Conservation (phyloP, 2,888 invertebrate species). For the Eilema depressum region DNA sequence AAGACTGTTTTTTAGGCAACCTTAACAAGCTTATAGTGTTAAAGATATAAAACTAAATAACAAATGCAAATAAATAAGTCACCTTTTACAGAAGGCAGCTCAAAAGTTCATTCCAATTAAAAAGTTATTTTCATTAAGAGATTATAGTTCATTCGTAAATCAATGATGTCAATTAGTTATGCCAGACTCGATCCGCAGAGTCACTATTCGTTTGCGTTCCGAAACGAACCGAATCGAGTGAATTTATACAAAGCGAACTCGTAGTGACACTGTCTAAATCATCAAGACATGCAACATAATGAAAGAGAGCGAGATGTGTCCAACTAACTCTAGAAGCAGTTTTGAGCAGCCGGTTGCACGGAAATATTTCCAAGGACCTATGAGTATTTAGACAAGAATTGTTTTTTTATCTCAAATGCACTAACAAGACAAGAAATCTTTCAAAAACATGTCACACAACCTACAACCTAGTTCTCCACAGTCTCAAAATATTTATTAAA, state of each 20-base stretch:
- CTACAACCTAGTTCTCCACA: not conserved
- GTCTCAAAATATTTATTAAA: constrained; percentile 6
- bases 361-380: too few species aligned
- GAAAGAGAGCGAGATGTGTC: too few species aligned
- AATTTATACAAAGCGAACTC: too few species aligned
- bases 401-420: not conserved
- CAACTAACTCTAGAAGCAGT: too few species aligned
- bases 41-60: constrained; percentile 22
- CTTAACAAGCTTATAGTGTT: constrained; percentile 28
- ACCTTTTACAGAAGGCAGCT: not conserved
- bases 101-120: not conserved
- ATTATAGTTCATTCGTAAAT: not conserved
- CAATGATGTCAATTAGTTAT: not conserved
- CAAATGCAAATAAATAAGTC: constrained; percentile 28
- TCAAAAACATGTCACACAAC: not conserved
- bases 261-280: too few species aligned
- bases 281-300: too few species aligned
- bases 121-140: not conserved
- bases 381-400: too few species aligned
- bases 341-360: too few species aligned
- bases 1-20: constrained; percentile 53
- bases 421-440: not conserved
- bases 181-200: too few species aligned
- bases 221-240: too few species aligned
- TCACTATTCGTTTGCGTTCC: too few species aligned